Evolutionary conservation across 1,140 invertebrate genomes (phyloP), one percentile per base, ranked within the genome.

Genomic region (Calliopsis andreniformis): DNA sequence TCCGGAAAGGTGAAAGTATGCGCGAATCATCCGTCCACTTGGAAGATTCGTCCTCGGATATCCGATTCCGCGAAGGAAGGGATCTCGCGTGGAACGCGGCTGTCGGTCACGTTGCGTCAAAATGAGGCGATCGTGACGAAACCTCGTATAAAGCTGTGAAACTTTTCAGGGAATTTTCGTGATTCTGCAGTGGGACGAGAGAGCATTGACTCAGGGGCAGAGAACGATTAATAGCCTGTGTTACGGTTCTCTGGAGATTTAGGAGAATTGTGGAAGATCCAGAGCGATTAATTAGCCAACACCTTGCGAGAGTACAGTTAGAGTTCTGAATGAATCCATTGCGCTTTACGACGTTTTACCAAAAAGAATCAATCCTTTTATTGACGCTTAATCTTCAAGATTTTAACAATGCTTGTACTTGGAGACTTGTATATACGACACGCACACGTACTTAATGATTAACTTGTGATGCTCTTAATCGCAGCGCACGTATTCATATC

Each of bases 1-100:
- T 39, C 68, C 64, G 78, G 78, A 72, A 69, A 83, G 72, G 78
- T 77, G 82, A 83, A 84, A 84, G 78, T 77, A 70, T 62, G 73
- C 28, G 73, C 35, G 28, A 73, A 56, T 83, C 81, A 73, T 83
- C 78, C 62, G 35, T 35, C 51, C 45, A 20, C 12, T 7, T 10
- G 42, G 12, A 14, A 28, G 35, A 20, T 43, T 20, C 61, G 32
- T 58, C 49, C 69, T 55, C 69, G 71, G 56, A 83, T 75, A 75
- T 83, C 79, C 79, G 63, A 58, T 47, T 28, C 30, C 47, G 72
- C 53, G 62, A 69, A 53, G 51, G 62, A 61, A 53, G 51, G 35
- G 32, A 68, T 25, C n/a, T 59, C 51, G 35, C 55, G 43, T 18
- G 8, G 53, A 45, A 20, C 47, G n/a, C 32, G 43, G 23, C 32